These are phyloP conservation scores for Babylonia areolata DNA, from an alignment of 1,140 invertebrate genomes.

Conservation along the genomic window DNA sequence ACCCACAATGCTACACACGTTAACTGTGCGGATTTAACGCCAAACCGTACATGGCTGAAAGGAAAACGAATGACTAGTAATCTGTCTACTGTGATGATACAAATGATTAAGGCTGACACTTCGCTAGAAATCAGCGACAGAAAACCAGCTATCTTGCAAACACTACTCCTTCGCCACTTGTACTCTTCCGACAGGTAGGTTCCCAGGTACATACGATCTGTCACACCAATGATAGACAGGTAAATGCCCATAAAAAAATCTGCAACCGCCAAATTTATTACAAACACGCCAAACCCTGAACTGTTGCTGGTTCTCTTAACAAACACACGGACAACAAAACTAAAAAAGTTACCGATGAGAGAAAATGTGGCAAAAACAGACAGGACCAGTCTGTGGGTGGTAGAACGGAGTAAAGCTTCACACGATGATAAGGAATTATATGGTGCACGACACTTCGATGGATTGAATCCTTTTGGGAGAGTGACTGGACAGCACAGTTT, in stretches of 20 bases:
- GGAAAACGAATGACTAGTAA: slow-evolving; percentile 59
- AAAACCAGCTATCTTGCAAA: slow-evolving; percentile 64
- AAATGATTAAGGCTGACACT: slow-evolving; percentile 40
- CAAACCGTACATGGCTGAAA: slow-evolving; percentile 43
- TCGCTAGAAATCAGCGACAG: slow-evolving; percentile 59
- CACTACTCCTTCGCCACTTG: slow-evolving; percentile 54
- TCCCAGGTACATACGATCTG: slow-evolving; percentile 45
- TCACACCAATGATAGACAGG: slow-evolving; percentile 63
- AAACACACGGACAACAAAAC: slow-evolving; percentile 47
- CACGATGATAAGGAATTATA: slow-evolving; percentile 58
- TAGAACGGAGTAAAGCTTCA: slow-evolving; percentile 50
- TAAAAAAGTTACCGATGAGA: slow-evolving; percentile 53
- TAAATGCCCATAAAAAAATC: slow-evolving; percentile 72
- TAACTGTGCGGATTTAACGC: slow-evolving; percentile 23
- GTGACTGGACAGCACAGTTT: slow-evolving; percentile 57
- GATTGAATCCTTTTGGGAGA: slow-evolving; percentile 31
- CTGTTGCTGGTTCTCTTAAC: slow-evolving; percentile 22
- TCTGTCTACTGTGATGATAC: slow-evolving; percentile 58
- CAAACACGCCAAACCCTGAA: slow-evolving; percentile 55
- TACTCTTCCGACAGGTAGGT: slow-evolving; percentile 58
- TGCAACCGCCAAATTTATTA: slow-evolving; percentile 62
- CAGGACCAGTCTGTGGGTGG: slow-evolving; percentile 49
- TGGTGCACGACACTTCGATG: slow-evolving; percentile 52
- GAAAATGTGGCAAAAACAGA: slow-evolving; percentile 56
- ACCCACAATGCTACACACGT: slow-evolving; percentile 29